Evolutionary conservation across 2,113 vertebrate species (phyloP), one percentile per base, ranked within the genome.

Genomic region (Bubalus kerabau): DNA sequence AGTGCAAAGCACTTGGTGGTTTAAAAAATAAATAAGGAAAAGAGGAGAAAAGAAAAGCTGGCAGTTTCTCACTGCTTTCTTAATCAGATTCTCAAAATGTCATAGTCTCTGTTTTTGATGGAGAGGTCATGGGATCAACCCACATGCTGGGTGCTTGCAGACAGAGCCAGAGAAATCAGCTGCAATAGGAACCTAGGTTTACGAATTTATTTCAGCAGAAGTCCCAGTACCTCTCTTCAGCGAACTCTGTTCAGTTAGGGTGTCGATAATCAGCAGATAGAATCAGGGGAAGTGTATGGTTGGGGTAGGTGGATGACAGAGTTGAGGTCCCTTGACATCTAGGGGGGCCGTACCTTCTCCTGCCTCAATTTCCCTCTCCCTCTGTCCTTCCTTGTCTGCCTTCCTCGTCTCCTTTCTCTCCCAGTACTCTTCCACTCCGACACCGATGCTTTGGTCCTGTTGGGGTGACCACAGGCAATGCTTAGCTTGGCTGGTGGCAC

Each of bases 401-500:
- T 28, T 57, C 36, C 24, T 67, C 36, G 52, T 78, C 7, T 50
- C 85, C 50, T 74, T 64, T 52, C 56, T 78, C 43, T 62, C 87
- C 84, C 16, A 21, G 1, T 17, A 17, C 48, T 83, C 91, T 83
- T 82, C 43, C 60, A 85, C 23, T 50, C 54, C 17, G n/a, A 2
- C 15, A 6, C 60, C 93, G 84, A 1, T 97, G 97, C 97, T 96
- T 94, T 88, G 60, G 74, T 82, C 88, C 97, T 94, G 32, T 4
- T 78, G 95, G 96, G 89, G 7, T 64, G 60, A 50, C 74, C 84
- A 62, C 74, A 84, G 95, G 96, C 54, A 1, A 80, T 95, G 95
- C 97, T 98, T 96, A 95, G 97, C 97, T 98, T 97, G 91, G 97
- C 97, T 96, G 82, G 48, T 76, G 60, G 78, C 87, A 64, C 52